Conservation (phyloP, 35 echinoderm and acorn worm genomes). For the Holothuria glaberrima region DNA sequence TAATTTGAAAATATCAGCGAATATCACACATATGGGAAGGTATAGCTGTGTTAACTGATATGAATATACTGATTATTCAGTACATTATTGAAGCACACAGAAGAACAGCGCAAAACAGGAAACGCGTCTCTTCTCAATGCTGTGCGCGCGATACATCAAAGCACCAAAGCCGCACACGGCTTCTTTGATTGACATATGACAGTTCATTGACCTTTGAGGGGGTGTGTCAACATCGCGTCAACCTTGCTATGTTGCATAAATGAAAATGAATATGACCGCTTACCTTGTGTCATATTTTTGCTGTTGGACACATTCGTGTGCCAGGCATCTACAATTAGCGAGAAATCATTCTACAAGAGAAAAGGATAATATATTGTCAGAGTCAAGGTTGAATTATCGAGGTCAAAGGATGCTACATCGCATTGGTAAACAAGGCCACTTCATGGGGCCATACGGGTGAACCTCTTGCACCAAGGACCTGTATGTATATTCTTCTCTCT, state of each 20-base stretch:
- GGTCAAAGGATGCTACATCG: conserved; percentile 33
- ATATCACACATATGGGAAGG: too few relatives aligned
- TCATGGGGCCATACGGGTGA: conserved; percentile 8
- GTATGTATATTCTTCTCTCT: conserved; percentile 1
- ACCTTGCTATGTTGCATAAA: background rate
- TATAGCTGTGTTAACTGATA: too few relatives aligned
- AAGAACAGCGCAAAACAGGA: background rate
- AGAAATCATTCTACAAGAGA: conserved; percentile 39
- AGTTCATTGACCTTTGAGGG: conserved; percentile 55
- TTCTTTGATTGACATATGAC: background rate
- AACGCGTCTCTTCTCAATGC: background rate
- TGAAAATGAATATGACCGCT: conserved; percentile 16
- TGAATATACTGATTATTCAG: background rate
- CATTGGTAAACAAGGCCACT: background rate
- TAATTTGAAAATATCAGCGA: too few relatives aligned
- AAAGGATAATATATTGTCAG: conserved; percentile 9
- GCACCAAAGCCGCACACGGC: background rate
- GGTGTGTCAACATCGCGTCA: conserved; percentile 16
- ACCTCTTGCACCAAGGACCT: background rate
- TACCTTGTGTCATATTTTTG: conserved; percentile 40
- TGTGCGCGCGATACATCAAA: background rate
- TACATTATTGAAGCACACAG: background rate
- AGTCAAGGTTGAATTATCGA: conserved; percentile 6
- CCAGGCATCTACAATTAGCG: conserved; percentile 52
- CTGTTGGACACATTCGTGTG: conserved; percentile 38